A percentile compares a stretch with the other conserved stretches of the same genome.
These are phyloP conservation scores for Yponomeuta sedellus DNA, from an alignment of 2,888 invertebrate genomes.

Conservation along the genomic window DNA sequence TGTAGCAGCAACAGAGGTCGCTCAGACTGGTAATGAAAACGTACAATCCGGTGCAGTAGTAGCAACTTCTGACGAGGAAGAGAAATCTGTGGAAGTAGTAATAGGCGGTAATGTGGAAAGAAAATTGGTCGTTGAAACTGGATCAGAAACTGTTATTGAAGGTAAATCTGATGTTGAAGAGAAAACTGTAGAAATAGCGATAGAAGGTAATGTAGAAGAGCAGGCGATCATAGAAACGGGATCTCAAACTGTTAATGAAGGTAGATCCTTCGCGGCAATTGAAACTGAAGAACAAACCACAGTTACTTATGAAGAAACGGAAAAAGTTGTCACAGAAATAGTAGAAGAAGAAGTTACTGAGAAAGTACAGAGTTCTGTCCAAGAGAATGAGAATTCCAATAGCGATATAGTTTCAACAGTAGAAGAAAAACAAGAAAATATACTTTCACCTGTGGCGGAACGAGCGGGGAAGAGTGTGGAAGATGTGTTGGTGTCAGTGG, in stretches of 20 bases:
- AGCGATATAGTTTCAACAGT: slow-evolving; percentile 22
- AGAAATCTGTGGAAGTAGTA: slow-evolving; percentile 18
- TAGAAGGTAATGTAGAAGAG: neutral
- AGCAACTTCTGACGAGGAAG: slow-evolving; percentile 14
- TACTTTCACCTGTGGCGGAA: slow-evolving; percentile 19
- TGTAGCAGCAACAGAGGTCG: neutral
- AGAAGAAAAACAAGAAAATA: slow-evolving; percentile 17
- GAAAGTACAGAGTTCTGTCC: slow-evolving; percentile 13
- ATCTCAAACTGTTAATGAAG: neutral
- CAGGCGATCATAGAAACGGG: neutral
- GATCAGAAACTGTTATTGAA: neutral
- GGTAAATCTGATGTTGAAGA: neutral
- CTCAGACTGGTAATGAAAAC: neutral
- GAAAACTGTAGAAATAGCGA: neutral
- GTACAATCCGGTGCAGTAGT: neutral
- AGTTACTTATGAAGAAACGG: neutral
- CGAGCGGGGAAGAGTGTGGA: slow-evolving; percentile 21
- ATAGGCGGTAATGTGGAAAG: neutral
- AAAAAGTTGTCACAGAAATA: neutral
- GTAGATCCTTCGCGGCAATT: no score
- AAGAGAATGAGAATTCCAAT: slow-evolving; percentile 24
- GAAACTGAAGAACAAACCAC: neutral
- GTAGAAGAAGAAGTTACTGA: slow-evolving; percentile 17
- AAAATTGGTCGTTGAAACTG: neutral
- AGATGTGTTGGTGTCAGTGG: slow-evolving; percentile 24